These are phyloP conservation scores for Leiothrix lutea DNA, from an alignment of 2,113 vertebrate genomes.

Conservation along the genomic window DNA sequence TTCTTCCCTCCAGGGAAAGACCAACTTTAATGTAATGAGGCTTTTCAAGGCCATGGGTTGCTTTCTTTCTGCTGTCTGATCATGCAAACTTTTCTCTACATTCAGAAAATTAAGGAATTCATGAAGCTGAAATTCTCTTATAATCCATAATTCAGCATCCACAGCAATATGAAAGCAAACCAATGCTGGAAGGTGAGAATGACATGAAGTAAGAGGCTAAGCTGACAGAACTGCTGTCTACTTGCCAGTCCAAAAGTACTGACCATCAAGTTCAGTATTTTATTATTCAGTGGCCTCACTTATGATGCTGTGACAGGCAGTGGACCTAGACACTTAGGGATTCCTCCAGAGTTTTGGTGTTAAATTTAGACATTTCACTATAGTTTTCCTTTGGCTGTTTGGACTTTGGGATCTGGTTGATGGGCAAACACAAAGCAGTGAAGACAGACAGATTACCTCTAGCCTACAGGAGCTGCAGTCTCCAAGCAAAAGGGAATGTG, in stretches of 20 bases:
- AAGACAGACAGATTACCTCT: background rate
- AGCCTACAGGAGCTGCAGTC: background rate
- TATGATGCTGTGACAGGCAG: background rate
- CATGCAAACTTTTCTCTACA: background rate
- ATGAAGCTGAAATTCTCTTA: background rate
- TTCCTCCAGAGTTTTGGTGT: background rate
- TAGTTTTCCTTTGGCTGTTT: background rate
- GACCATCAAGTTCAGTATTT: background rate
- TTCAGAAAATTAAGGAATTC: background rate
- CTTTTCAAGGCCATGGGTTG: background rate
- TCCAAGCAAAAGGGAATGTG: background rate
- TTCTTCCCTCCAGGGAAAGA: background rate
- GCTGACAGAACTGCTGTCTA: background rate
- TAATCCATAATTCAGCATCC: background rate
- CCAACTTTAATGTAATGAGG: background rate
- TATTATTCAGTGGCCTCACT: background rate
- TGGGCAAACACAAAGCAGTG: background rate
- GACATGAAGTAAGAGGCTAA: background rate
- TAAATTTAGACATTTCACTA: background rate
- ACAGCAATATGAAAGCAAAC: background rate
- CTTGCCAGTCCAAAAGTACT: background rate
- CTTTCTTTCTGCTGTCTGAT: background rate
- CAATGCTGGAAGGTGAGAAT: background rate
- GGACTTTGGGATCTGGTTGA: background rate
- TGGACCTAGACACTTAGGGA: background rate